phyloP scores from a whole-genome alignment of 2,888 invertebrate species.

The Chloroclystis v-ata region DNA sequence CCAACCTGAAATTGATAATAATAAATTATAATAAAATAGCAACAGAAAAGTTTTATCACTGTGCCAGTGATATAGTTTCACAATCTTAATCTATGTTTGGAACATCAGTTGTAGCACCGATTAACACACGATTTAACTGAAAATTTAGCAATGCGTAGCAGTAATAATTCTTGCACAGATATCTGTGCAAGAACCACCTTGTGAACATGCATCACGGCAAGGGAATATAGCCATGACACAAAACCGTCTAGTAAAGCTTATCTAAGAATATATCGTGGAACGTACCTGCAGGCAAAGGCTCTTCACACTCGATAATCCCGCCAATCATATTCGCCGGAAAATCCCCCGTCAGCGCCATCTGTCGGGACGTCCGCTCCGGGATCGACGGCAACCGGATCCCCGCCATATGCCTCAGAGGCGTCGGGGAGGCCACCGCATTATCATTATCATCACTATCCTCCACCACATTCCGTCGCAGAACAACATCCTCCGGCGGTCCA shows the following conservation, averaged over 20 bases:
- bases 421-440: slow-evolving; percentile 74
- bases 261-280: neutral
- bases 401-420: slow-evolving; percentile 82
- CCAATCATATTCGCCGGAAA: slow-evolving; percentile 75
- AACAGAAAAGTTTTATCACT: too few species aligned
- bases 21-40: neutral
- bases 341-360: slow-evolving; percentile 77
- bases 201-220: too few species aligned
- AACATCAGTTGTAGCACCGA: too few species aligned
- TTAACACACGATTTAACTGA: too few species aligned
- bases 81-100: too few species aligned
- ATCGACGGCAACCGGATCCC: slow-evolving; percentile 89
- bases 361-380: slow-evolving; percentile 82
- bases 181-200: too few species aligned
- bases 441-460: slow-evolving; percentile 69
- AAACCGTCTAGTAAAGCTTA: neutral
- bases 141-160: too few species aligned
- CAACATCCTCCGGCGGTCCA: slow-evolving; percentile 70
- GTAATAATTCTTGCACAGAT: too few species aligned
- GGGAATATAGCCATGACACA: too few species aligned
- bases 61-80: too few species aligned
- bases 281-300: slow-evolving; percentile 90
- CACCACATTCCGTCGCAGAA: slow-evolving; percentile 64
- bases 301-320: slow-evolving; percentile 82
- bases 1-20: slow-evolving; percentile 83